A percentile compares a stretch with the other conserved stretches of the same genome.
These are phyloP conservation scores for Lycopodina hypogea DNA, from an alignment of 37 sponge, comb jelly and placozoan species.

Conservation along the genomic window DNA sequence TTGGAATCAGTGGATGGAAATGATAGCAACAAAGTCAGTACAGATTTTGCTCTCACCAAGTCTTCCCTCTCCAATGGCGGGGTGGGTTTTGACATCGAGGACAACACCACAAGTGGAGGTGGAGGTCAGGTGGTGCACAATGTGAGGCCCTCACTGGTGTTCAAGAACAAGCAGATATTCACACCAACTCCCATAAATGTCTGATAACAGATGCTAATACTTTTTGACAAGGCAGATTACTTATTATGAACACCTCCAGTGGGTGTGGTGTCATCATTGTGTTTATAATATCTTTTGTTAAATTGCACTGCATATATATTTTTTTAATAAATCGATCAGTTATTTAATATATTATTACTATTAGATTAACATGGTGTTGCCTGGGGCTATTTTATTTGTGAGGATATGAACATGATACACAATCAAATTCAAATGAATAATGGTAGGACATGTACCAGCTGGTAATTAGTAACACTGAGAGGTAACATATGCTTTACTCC, in stretches of 20 bases:
- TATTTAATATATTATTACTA: background rate
- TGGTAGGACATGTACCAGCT: too few species aligned
- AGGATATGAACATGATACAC: too few species aligned
- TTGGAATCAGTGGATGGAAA: constrained; percentile 14
- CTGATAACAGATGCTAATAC: background rate
- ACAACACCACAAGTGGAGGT: background rate
- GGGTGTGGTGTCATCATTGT: too few species aligned
- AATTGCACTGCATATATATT: background rate
- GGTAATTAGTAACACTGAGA: too few species aligned
- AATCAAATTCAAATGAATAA: too few species aligned
- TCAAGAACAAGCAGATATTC: background rate
- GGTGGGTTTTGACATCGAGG: background rate
- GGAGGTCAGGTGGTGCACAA: background rate
- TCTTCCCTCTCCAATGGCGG: background rate
- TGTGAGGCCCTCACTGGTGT: background rate
- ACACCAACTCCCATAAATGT: background rate
- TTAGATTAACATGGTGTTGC: background rate
- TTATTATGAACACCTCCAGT: too few species aligned
- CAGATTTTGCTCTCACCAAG: constrained; percentile 9
- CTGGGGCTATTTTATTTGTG: too few species aligned
- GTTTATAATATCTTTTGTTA: background rate
- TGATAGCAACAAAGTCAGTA: constrained; percentile 18
- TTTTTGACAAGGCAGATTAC: background rate
- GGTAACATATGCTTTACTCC: too few species aligned
- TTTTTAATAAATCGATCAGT: too few species aligned